A percentile compares a stretch with the other conserved stretches of the same genome.
Conservation (phyloP, 2,888 invertebrate genomes). For the Limnephilus rhombicus region DNA sequence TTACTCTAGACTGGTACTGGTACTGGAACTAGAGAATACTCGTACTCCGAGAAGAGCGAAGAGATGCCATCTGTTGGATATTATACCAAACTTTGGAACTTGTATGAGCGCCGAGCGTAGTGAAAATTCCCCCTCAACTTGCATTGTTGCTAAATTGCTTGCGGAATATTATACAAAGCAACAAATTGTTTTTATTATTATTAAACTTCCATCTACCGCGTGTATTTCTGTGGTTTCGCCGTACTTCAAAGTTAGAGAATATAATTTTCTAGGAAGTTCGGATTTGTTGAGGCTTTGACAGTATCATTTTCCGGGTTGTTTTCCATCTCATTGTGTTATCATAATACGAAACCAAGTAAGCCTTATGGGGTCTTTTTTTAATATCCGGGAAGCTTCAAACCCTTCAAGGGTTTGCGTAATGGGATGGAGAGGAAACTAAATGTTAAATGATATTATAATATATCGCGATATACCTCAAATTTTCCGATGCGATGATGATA, state of each 20-base stretch:
- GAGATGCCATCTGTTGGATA: constrained; percentile 4
- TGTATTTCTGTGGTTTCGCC: not conserved
- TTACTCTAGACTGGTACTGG: not conserved
- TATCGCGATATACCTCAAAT: not conserved
- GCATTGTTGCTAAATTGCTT: not conserved
- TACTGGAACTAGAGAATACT: not conserved
- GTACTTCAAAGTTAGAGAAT: not conserved
- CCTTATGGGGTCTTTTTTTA: not conserved
- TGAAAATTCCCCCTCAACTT: constrained; percentile 5
- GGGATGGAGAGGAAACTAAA: not conserved
- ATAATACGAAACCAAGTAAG: not conserved
- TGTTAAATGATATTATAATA: not conserved
- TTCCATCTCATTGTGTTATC: not conserved
- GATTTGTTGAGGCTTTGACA: not conserved
- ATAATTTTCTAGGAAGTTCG: not conserved
- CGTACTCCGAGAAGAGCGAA: not conserved
- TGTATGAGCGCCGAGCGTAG: not conserved
- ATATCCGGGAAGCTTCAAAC: constrained; percentile 23
- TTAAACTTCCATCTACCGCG: not conserved
- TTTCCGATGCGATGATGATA: not conserved
- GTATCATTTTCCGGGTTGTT: not conserved
- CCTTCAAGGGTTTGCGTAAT: not conserved
- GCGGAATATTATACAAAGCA: not conserved
- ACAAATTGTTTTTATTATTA: not conserved
- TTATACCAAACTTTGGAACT: constrained; percentile 8